Base-by-base conservation (phyloP, 2,888 invertebrate species). In the Cantharis nigra region DNA sequence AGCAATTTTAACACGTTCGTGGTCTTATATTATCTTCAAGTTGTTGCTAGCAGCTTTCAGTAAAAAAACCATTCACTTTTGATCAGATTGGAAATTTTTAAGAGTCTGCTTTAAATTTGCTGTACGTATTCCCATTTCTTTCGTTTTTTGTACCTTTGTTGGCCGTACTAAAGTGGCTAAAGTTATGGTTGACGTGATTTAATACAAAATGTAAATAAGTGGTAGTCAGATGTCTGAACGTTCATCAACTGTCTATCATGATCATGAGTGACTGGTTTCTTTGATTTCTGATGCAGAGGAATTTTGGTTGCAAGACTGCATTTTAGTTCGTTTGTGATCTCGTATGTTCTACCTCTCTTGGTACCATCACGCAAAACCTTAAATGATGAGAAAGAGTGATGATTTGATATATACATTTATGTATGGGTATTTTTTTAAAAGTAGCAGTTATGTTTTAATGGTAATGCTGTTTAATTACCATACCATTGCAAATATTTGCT, bases 181-280 rank as follows among this genome's bases (percentile, higher is more conserved):
- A 67, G 62, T 63, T 69, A 65, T 23, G 76, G 74, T 33, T 16
- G 78, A 74, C 76, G 76, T 76, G 70, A 69, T 71, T 74, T 76
- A 67, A 72, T 78, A 28, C 64, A 69, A 76, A 78, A 75, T 73
- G 72, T 78, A 76, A 78, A 78, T 73, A 73, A 71, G 83, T 80
- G 84, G 85, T 85, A 84, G 84, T 85, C 83, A 85, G 84, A 86
- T 86, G 86, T 86, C 86, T 86, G 85, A 83, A 83, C 86, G 86
- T 85, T 85, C 86, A 83, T 87, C 86, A 86, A 85, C 86, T 86
- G 86, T 87, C 87, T 85, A 86, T 87, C 86, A 85, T 83, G 85
- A 86, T 87, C 86, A 85, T 84, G 86, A 85, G 84, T 84, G 84
- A 86, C 86, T 85, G 86, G 87, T 86, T 87, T 87, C 86, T 82